Base-by-base conservation (phyloP, 2,797 vertebrate genomes). In the Mormyrus hasselquistii region DNA sequence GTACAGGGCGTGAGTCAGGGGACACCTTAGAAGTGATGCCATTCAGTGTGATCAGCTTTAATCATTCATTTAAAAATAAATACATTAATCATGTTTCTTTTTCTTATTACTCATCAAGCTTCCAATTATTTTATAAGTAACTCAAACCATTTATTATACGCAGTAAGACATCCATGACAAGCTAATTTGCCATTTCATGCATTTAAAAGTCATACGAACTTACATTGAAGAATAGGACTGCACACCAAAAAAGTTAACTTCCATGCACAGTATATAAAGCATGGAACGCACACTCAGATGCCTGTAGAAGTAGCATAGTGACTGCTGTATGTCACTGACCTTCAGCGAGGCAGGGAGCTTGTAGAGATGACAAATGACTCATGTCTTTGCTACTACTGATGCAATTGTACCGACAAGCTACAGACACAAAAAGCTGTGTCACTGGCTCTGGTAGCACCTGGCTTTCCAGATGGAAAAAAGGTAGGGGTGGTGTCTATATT, bases 271-370 rank as follows among this genome's bases (percentile, higher is more conserved):
- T 22, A 52, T 44, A 41, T 4, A 82, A 41, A 52, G 73, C 49
- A 88, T 22, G 29, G 41, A 55, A 85, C 2, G 47, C 12, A 65
- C 34, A 87, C 19, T 47, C 10, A 53, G 62, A 49, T 14, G 62
- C 16, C 19, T n/a, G 79, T 2, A 38, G 34, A 41, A 34, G 12
- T 41, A 76, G 94, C 47, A 96, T 90, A 0, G 95, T 92, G 2
- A 14, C 38, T 82, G 76, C 19, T 47, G 19, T 82, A 82, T 22
- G 76, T 91, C 94, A 50, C 96, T 95, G 4, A 89, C 92, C 90
- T 94, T 97, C 88, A 97, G 93, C 0, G 93, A 92, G 89, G 95
- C 91, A 2, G 95, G 93, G 3, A 96, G 93, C 47, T 92, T 93
- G n/a, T 96, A 93, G 0, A 98, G 94, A 90, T 93, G 94, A 65